Conservation (phyloP, 2,113 vertebrate species). For the Myrmecophaga tridactyla region DNA sequence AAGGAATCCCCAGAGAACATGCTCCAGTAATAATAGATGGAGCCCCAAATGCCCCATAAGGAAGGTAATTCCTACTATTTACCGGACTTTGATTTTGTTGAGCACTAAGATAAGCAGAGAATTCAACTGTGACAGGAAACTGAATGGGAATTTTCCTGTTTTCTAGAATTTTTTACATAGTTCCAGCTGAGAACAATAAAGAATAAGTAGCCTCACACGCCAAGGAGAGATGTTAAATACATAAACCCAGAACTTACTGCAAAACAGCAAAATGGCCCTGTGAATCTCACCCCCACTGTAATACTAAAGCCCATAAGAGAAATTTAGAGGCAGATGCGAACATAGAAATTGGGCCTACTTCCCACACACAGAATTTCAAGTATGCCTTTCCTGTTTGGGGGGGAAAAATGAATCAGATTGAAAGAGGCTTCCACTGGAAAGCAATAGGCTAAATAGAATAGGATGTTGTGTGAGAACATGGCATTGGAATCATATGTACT, state of each 20-base stretch:
- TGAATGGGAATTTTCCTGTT: neutral
- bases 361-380: neutral
- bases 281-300: neutral
- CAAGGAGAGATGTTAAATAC: neutral
- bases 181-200: neutral
- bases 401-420: neutral
- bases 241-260: neutral
- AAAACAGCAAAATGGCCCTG: neutral
- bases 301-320: neutral
- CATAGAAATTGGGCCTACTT: neutral
- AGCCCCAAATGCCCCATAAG: no score
- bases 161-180: conserved; percentile 3
- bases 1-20: neutral
- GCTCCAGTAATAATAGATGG: neutral
- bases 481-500: neutral
- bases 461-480: neutral
- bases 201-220: neutral
- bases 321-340: neutral
- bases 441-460: neutral
- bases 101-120: neutral
- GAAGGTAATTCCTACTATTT: neutral
- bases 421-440: neutral
- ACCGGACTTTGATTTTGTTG: neutral
- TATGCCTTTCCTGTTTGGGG: neutral
- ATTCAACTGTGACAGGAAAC: neutral